Evolutionary conservation across 2,888 invertebrate species (phyloP), one percentile per base, ranked within the genome.

Genomic region (Oligia strigilis): DNA sequence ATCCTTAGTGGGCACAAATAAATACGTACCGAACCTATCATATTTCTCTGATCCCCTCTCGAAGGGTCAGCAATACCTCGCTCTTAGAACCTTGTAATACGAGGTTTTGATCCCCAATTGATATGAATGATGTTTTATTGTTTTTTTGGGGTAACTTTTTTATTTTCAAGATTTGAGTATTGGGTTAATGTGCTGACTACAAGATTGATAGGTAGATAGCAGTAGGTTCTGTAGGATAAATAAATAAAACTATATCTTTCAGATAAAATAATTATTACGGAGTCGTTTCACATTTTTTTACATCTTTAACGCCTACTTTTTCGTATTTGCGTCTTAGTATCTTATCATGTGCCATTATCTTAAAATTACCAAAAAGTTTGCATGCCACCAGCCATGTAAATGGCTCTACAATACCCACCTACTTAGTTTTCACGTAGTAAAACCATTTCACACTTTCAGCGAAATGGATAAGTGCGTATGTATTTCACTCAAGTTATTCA

Each of bases 1-100:
- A 94, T 95, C 96, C 95, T 95, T 94, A 95, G 93, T 94, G 94
- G 93, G 94, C 96, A 96, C 95, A 96, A 97, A 96, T 97, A 96
- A 96, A 96, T 95, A 94, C 95, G 95, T 91, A 88, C 91, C 93
- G 80, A 92, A 92, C 93, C 92, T 94, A 96, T 96, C 95, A 96
- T 96, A 96, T 96, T 96, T 95, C 93, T 93, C 90, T 97, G 95
- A 97, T 97, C 97, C 95, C 92, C 88, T 94, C 95, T 94, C 92
- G 93, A 94, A 94, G 96, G 97, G 97, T 97, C 97, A 96, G 95
- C 90, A 91, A 91, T 92, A 88, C 85, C 91, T 90, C 92, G 92
- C 72, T 74, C 77, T 72, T 83, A 77, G 55, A 86, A 86, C 81
- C 86, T 87, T 90, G 88, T 94, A 94, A 94, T 93, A 91, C 93